Conservation (phyloP, 1,140 invertebrate species). For the Lysiphlebus fabarum region DNA sequence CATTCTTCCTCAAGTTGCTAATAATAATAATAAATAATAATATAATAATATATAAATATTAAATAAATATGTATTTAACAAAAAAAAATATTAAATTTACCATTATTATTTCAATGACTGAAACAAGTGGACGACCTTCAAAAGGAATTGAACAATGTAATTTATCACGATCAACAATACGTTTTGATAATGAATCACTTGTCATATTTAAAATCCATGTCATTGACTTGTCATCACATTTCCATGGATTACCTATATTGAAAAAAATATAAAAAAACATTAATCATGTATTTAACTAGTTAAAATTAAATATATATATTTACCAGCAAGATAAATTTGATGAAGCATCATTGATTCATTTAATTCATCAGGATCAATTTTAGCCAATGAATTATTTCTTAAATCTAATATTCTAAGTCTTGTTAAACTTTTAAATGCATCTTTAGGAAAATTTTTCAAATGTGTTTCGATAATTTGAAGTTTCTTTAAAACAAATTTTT, state of each 20-base stretch:
- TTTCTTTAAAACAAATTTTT: slow-evolving; percentile 28
- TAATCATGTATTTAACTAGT: slow-evolving; percentile 7
- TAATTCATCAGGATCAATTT: slow-evolving; percentile 43
- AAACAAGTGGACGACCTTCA: slow-evolving; percentile 53
- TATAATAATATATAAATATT: background rate
- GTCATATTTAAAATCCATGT: slow-evolving; percentile 57
- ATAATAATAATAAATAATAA: slow-evolving; percentile 13
- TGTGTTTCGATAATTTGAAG: slow-evolving; percentile 53
- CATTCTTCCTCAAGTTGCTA: slow-evolving; percentile 44
- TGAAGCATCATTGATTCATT: slow-evolving; percentile 40
- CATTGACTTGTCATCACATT: slow-evolving; percentile 55
- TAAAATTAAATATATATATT: slow-evolving; percentile 27
- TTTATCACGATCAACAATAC: slow-evolving; percentile 55
- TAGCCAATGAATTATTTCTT: slow-evolving; percentile 51
- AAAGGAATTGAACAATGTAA: slow-evolving; percentile 55
- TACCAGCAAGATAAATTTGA: slow-evolving; percentile 49
- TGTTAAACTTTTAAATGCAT: slow-evolving; percentile 45
- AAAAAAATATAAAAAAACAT: slow-evolving; percentile 7
- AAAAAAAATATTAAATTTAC: slow-evolving; percentile 39
- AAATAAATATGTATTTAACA: slow-evolving; percentile 8
- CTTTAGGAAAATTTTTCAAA: slow-evolving; percentile 40
- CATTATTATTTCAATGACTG: slow-evolving; percentile 58
- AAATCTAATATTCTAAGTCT: slow-evolving; percentile 48
- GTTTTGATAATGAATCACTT: slow-evolving; percentile 37
- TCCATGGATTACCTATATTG: slow-evolving; percentile 58